Conservation (phyloP, 2,113 vertebrate genomes). For the Vulpes ferrilata region DNA sequence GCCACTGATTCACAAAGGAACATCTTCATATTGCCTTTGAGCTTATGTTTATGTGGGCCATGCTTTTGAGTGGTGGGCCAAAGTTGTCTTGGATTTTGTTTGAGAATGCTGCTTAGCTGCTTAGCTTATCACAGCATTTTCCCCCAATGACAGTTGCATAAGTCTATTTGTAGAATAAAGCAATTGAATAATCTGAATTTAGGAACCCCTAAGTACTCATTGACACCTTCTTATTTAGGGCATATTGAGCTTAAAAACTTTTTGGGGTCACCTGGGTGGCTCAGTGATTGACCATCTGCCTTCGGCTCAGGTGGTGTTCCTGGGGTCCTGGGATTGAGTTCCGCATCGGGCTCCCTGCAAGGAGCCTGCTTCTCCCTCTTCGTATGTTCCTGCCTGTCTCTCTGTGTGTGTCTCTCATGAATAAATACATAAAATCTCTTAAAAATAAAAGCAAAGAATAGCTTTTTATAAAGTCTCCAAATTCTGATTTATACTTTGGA, state of each 20-base stretch:
- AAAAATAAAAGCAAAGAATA: neutral
- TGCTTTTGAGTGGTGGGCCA: neutral
- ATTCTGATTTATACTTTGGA: conserved; percentile 52
- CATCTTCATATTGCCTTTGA: neutral
- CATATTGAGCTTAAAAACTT: conserved; percentile 59
- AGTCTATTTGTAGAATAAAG: conserved; percentile 62
- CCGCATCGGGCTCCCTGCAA: too few relatives aligned
- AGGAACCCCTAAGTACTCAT: conserved; percentile 64
- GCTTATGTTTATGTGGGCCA: neutral
- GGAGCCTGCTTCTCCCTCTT: too few relatives aligned
- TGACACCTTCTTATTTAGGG: conserved; percentile 67
- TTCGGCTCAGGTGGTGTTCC: too few relatives aligned
- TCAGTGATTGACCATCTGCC: too few relatives aligned
- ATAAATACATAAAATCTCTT: too few relatives aligned
- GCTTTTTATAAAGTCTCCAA: conserved; percentile 74
- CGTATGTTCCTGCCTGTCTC: too few relatives aligned
- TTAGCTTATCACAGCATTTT: neutral
- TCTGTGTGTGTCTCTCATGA: too few relatives aligned
- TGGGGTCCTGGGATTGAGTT: too few relatives aligned
- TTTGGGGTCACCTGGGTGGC: too few relatives aligned
- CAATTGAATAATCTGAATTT: conserved; percentile 64
- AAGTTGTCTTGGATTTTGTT: conserved; percentile 40
- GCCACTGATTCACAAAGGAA: neutral
- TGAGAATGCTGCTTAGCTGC: neutral
- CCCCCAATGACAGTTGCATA: conserved; percentile 22